Percentiles rank a stretch among this genome's conserved stretches.
These are phyloP conservation scores for Cairina moschata DNA, from an alignment of 2,113 vertebrate species.

Conservation along the genomic window DNA sequence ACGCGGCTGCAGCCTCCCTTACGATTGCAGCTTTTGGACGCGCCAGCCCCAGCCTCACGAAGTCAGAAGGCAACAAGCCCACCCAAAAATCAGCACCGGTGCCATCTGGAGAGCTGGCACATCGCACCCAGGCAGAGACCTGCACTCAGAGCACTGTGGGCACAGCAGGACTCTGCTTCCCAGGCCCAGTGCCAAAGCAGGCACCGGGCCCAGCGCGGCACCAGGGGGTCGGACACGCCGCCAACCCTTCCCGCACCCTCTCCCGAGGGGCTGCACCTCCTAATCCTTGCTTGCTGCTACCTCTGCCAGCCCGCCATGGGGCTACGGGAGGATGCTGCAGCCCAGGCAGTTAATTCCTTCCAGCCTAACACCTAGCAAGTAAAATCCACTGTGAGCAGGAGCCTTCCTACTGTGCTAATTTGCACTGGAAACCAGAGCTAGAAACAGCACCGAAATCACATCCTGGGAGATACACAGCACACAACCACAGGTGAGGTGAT, in stretches of 20 bases:
- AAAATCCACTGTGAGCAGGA: neutral
- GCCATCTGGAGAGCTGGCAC: neutral
- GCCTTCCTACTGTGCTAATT: neutral
- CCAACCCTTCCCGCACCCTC: too few species aligned
- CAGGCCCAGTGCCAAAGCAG: neutral
- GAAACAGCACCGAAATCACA: neutral
- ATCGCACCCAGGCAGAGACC: fast-evolving
- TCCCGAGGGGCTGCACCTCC: neutral
- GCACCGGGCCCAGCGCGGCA: neutral
- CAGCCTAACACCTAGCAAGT: neutral
- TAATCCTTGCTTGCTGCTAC: neutral
- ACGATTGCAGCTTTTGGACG: fast-evolving
- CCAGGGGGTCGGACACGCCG: too few species aligned
- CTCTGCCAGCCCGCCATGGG: neutral
- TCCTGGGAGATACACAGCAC: neutral
- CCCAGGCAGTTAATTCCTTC: neutral
- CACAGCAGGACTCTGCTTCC: neutral
- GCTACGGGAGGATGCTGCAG: neutral
- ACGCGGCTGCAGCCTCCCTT: neutral
- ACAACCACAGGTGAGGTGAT: neutral
- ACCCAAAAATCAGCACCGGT: fast-evolving
- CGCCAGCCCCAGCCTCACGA: fast-evolving
- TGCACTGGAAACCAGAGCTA: neutral
- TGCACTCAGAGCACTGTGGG: fast-evolving
- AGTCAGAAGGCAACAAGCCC: neutral